Evolutionary conservation across 2,797 vertebrate species (phyloP).

Genomic region (Peromyscus aztecus): DNA sequence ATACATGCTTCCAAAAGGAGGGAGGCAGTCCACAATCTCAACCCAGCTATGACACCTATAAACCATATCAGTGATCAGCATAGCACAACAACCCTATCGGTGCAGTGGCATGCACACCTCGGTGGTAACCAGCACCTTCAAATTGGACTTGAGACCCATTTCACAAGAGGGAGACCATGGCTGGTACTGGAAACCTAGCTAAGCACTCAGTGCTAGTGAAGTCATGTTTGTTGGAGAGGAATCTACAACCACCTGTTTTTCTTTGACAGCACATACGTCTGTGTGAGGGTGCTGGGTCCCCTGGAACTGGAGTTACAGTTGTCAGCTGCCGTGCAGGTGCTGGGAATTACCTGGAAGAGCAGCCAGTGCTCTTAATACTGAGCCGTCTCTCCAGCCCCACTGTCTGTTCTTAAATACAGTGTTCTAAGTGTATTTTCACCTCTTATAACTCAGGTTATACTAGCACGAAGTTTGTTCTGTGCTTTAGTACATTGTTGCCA

Average conservation of each 20-base stretch:
- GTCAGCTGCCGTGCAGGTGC: background rate
- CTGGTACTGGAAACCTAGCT: background rate
- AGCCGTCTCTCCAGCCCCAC: background rate
- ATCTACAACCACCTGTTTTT: background rate
- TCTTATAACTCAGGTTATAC: conserved; percentile 8
- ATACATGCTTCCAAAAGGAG: background rate
- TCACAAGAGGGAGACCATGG: background rate
- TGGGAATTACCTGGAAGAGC: background rate
- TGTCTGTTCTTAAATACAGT: conserved; percentile 28
- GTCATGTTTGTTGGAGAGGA: background rate
- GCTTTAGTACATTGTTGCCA: conserved; percentile 1
- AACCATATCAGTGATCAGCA: background rate
- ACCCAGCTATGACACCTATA: background rate
- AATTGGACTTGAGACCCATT: background rate
- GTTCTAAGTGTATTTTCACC: conserved; percentile 32
- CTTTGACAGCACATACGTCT: background rate
- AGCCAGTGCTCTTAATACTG: background rate
- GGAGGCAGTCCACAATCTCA: background rate
- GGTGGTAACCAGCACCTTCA: background rate
- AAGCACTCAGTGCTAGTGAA: background rate
- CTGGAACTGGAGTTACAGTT: background rate
- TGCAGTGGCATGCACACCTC: background rate
- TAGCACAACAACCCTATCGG: background rate
- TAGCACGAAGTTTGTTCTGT: conserved; percentile 13
- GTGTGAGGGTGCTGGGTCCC: background rate